Percentiles rank a stretch among this genome's conserved stretches.
Conservation (phyloP, 2,888 invertebrate species). For the Alitta virens region DNA sequence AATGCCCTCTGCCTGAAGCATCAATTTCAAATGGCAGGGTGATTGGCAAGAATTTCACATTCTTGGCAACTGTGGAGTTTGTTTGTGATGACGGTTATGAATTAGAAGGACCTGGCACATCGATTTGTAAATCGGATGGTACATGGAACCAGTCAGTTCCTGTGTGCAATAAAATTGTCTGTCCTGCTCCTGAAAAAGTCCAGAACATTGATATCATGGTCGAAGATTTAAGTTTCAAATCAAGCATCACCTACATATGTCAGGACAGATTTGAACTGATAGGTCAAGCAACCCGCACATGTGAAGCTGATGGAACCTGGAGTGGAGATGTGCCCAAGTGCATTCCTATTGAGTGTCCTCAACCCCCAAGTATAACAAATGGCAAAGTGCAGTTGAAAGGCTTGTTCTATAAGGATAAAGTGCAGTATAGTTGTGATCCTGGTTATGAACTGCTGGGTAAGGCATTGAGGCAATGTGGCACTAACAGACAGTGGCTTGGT, state of each 20-base stretch:
- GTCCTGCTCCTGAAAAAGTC: slow-evolving; percentile 26
- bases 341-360: slow-evolving; percentile 48
- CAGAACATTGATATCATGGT: slow-evolving; percentile 13
- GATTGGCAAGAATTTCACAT: slow-evolving; percentile 39
- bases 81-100: slow-evolving; percentile 46
- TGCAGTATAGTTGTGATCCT: slow-evolving; percentile 34
- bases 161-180: slow-evolving; percentile 38
- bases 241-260: slow-evolving; percentile 17
- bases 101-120: slow-evolving; percentile 27
- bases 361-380: slow-evolving; percentile 34
- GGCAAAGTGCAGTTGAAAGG: slow-evolving; percentile 11
- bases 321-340: slow-evolving; percentile 21
- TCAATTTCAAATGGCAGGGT: slow-evolving; percentile 57
- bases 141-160: slow-evolving; percentile 44
- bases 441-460: slow-evolving; percentile 36
- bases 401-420: slow-evolving; percentile 5
- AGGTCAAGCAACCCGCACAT: slow-evolving; percentile 12
- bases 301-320: slow-evolving; percentile 24
- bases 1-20: slow-evolving; percentile 2
- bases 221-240: slow-evolving; percentile 17
- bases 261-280: slow-evolving; percentile 6
- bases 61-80: slow-evolving; percentile 29
- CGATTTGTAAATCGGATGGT: slow-evolving; percentile 42
- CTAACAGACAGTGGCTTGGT: slow-evolving; percentile 40
- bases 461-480: not conserved